Conservation (phyloP, 1,140 invertebrate species). For the Anoplolepis gracilipes region DNA sequence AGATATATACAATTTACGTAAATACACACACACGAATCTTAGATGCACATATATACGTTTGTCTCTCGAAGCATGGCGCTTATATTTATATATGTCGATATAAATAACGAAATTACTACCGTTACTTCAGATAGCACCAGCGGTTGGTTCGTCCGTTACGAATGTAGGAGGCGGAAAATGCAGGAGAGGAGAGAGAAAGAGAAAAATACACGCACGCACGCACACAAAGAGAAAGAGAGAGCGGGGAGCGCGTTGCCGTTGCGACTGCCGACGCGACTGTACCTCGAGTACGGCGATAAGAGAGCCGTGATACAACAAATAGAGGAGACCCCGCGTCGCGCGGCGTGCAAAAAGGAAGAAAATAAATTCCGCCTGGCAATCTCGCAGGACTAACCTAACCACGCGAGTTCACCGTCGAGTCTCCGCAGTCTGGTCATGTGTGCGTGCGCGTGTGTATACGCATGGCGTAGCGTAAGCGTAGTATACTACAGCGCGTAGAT, state of each 20-base stretch:
- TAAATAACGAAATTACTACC: conserved; percentile 76
- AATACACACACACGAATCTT: neutral
- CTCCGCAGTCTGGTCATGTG: neutral
- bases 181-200: neutral
- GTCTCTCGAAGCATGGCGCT: neutral
- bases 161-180: conserved; percentile 16
- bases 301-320: conserved; percentile 66
- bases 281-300: conserved; percentile 56
- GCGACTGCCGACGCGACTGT: conserved; percentile 56
- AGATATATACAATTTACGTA: too few species aligned
- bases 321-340: conserved; percentile 46
- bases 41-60: neutral
- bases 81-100: conserved; percentile 75
- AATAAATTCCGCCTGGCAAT: conserved; percentile 77
- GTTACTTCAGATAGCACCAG: conserved; percentile 36
- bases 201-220: neutral
- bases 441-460: neutral
- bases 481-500: neutral
- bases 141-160: conserved; percentile 13
- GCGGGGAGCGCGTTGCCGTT: neutral
- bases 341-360: conserved; percentile 72
- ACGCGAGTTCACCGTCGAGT: conserved; percentile 60
- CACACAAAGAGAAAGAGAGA: neutral
- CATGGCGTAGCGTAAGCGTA: neutral
- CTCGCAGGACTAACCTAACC: conserved; percentile 80